Percentiles rank a stretch among this genome's conserved stretches.
These are phyloP conservation scores for Saturnia japonica DNA, from an alignment of 2,888 invertebrate genomes.

Conservation along the genomic window DNA sequence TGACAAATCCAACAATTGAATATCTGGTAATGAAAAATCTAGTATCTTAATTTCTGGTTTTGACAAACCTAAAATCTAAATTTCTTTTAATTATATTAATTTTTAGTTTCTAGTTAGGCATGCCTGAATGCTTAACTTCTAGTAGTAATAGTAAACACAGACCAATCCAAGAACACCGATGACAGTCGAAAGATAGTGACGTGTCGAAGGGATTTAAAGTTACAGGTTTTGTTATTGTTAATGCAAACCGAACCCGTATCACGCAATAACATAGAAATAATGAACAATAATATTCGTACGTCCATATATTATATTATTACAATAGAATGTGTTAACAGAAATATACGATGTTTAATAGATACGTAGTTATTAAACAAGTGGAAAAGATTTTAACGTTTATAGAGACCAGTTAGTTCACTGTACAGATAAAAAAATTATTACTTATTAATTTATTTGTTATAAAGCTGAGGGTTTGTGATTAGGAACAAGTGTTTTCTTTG, in stretches of 20 bases:
- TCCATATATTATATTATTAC: background rate
- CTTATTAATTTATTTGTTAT: background rate
- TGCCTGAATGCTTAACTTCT: background rate
- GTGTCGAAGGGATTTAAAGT: background rate
- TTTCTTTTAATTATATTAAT: too few relatives aligned
- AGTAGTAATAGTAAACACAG: background rate
- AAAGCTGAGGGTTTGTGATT: background rate
- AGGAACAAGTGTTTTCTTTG: background rate
- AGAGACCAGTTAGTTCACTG: slow-evolving; percentile 8
- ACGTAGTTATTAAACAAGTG: background rate
- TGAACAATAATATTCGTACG: background rate
- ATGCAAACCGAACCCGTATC: too few relatives aligned
- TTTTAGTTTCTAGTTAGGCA: too few relatives aligned
- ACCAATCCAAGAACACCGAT: background rate
- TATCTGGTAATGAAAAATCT: too few relatives aligned
- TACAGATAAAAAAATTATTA: background rate
- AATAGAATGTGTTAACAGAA: slow-evolving; percentile 2
- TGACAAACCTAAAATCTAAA: too few relatives aligned
- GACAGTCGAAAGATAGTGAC: background rate
- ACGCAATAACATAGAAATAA: too few relatives aligned
- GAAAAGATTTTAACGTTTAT: background rate
- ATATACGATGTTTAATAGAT: background rate
- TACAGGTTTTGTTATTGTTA: background rate
- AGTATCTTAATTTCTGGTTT: too few relatives aligned
- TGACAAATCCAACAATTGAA: too few relatives aligned